These are phyloP conservation scores for Helleia helle DNA, from an alignment of 2,888 invertebrate species.

Conservation along the genomic window DNA sequence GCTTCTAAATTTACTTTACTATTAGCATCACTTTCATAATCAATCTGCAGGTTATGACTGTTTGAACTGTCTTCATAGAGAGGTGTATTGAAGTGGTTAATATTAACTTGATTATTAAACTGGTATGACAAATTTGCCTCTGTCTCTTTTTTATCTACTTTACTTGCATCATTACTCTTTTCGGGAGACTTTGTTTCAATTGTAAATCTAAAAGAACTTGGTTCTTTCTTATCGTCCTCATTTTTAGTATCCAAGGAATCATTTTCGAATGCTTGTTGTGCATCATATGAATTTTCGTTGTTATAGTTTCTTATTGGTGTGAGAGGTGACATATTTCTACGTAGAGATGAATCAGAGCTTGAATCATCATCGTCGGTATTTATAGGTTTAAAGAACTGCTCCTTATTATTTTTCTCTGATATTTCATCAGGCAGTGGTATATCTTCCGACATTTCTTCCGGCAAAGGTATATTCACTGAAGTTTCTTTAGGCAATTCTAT, in stretches of 20 bases:
- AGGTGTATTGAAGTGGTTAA: constrained; percentile 52
- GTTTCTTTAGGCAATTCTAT: constrained; percentile 48
- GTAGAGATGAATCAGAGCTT: constrained; percentile 55
- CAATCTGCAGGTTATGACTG: constrained; percentile 57
- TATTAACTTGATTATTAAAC: constrained; percentile 53
- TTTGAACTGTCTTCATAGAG: constrained; percentile 63
- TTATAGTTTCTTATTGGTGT: constrained; percentile 63
- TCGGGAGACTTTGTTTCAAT: constrained; percentile 51
- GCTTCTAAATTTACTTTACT: constrained; percentile 53
- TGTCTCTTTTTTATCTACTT: constrained; percentile 40
- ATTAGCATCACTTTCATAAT: constrained; percentile 64
- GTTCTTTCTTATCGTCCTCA: constrained; percentile 45
- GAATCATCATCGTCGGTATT: constrained; percentile 54
- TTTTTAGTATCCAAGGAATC: constrained; percentile 38
- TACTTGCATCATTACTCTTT: constrained; percentile 33
- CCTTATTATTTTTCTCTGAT: constrained; percentile 34
- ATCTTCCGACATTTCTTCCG: constrained; percentile 25
- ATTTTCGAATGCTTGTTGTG: constrained; percentile 61
- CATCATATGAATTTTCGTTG: constrained; percentile 64
- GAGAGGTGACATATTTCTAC: constrained; percentile 62
- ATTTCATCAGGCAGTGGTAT: constrained; percentile 49
- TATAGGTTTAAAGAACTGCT: constrained; percentile 45
- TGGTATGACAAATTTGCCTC: constrained; percentile 45
- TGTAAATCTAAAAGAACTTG: constrained; percentile 52
- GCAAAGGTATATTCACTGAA: constrained; percentile 26